Conservation (phyloP, 2,797 vertebrate genomes). For the Phataginus tricuspis region DNA sequence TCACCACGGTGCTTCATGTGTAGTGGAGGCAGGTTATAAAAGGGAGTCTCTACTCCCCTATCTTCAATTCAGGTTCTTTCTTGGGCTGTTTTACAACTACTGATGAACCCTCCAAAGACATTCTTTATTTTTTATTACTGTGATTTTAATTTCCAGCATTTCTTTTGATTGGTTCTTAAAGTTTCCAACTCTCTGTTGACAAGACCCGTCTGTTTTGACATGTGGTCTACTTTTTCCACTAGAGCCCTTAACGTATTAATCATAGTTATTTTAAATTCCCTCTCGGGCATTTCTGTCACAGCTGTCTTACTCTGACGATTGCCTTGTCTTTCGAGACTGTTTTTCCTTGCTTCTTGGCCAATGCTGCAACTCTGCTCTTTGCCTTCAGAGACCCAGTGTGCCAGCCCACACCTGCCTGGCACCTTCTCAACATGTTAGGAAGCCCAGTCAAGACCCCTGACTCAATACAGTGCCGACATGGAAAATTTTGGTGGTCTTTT, state of each 20-base stretch:
- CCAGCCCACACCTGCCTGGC: background rate
- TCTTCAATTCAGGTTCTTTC: background rate
- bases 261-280: background rate
- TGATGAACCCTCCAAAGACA: background rate
- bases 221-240: background rate
- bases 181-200: background rate
- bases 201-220: background rate
- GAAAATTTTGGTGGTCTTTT: background rate
- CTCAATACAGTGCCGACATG: too few species aligned
- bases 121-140: background rate
- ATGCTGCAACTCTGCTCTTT: background rate
- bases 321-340: background rate
- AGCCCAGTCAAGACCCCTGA: background rate
- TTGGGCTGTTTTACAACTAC: background rate
- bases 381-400: background rate
- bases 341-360: background rate
- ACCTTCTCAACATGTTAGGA: background rate
- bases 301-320: too few species aligned
- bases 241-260: background rate
- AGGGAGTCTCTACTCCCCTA: background rate
- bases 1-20: background rate
- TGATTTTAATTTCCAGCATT: background rate
- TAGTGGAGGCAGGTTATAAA: background rate
- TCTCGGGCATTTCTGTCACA: background rate
- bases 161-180: background rate